A percentile compares a stretch with the other conserved stretches of the same genome.
Evolutionary conservation across 2,888 invertebrate genomes (phyloP).

Genomic region (Lycaena phlaeas): DNA sequence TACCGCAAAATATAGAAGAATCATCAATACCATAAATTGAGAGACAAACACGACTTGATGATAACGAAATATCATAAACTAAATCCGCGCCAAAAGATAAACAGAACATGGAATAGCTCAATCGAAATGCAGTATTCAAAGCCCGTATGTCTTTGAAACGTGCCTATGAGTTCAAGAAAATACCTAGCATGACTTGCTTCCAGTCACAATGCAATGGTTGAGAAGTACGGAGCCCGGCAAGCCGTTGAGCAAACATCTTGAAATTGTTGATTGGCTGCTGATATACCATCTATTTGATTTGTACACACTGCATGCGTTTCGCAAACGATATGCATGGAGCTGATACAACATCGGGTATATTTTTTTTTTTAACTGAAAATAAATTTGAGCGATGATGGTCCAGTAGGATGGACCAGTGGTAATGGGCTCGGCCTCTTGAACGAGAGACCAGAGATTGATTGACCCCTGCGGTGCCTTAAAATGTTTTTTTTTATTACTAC

Average conservation of each 20-base stretch:
- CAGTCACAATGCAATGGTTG: constrained; percentile 20
- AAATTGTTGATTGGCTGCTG: constrained; percentile 61
- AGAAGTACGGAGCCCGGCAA: constrained; percentile 20
- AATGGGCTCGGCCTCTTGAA: no score
- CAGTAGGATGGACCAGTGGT: no score
- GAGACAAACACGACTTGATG: no score
- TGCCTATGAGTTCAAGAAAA: constrained; percentile 20
- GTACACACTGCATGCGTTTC: constrained; percentile 43
- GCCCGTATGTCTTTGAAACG: background rate
- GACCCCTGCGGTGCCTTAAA: no score
- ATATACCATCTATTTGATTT: constrained; percentile 61
- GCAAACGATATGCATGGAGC: constrained; percentile 27
- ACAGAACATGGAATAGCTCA: background rate
- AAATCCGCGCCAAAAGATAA: no score
- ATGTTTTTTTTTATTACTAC: no score
- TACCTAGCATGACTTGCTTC: constrained; percentile 23
- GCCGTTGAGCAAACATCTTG: constrained; percentile 52
- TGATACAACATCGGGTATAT: constrained; percentile 27
- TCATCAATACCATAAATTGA: no score
- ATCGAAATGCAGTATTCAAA: background rate
- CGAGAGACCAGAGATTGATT: no score
- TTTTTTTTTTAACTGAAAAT: no score
- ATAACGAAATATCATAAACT: background rate
- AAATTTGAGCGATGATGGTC: no score
- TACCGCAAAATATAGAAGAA: no score